Evolutionary conservation across 2,113 vertebrate species (phyloP), one percentile per base, ranked within the genome.

Genomic region (Ctenodactylus gundi): DNA sequence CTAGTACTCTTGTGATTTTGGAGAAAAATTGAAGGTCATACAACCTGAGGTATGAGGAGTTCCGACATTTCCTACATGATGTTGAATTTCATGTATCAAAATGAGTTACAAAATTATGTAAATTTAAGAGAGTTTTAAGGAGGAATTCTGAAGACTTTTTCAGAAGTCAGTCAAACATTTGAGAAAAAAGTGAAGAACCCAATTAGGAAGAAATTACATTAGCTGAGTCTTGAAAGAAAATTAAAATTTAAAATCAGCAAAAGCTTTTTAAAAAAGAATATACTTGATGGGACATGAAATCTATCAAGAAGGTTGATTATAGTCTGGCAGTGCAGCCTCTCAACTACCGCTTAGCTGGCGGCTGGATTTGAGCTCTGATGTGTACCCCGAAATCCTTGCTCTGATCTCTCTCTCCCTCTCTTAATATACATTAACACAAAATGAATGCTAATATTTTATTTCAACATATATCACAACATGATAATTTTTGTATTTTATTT

Each of bases 161-260:
- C 78, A 44, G 58, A 94, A 89, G 91, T 86, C 23, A 95, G 85
- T 81, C 31, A 93, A 39, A 67, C n/a, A 89, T 83, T 78, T 94
- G 75, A 18, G 34, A 86, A 64, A 92, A 20, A 89, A 86, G 14
- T 55, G 15, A 36, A 88, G 39, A 95, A 41, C 2, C 7, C 39
- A 91, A 12, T 81, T 81, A 78, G 85, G 64, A 92, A 92, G 27
- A 65, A 87, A 85, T 78, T 64, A 49, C 51, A 90, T 88, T 73
- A 90, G n/a, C 8, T 90, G 51, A 77, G 7, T 81, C 62, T 88
- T 90, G n/a, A 88, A 80, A 60, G 12, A 81, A 23, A 13, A 68
- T 78, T 87, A 90, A 49, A 85, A 88, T 36, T 85, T 72, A 60
- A 88, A 85, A 94, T 92, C 44, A 91, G 39, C 36, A 64, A 82